Conservation (phyloP, 2,888 invertebrate species). For the Gastracanthus pulcherrimus region DNA sequence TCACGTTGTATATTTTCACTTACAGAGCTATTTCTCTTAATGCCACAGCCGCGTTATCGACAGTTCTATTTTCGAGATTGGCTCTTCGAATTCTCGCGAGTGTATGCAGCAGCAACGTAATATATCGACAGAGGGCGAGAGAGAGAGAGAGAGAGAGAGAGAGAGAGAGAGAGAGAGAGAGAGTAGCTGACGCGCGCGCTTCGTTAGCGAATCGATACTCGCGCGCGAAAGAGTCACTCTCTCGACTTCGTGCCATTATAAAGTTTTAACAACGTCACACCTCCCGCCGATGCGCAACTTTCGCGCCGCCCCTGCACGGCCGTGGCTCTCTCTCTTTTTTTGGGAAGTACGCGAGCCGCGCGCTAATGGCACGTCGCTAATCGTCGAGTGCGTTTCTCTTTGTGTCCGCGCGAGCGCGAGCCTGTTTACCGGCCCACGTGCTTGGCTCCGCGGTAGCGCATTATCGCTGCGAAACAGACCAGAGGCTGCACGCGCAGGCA, state of each 20-base stretch:
- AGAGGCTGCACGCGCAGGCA: no score
- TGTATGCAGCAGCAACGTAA: neutral
- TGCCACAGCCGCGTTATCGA: no score
- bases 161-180: neutral
- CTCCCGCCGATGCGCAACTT: neutral
- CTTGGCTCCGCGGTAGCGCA: no score
- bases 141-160: neutral
- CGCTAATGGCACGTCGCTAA: neutral
- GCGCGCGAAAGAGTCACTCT: neutral
- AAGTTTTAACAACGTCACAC: constrained; percentile 32
- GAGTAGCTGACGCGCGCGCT: neutral
- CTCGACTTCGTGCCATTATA: neutral
- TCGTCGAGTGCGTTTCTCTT: neutral
- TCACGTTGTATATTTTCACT: no score
- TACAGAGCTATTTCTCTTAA: no score
- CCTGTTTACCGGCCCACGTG: neutral
- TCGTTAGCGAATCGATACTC: constrained; percentile 20
- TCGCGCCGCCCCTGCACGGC: neutral
- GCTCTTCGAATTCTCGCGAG: neutral
- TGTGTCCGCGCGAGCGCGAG: neutral
- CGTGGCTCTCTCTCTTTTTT: neutral
- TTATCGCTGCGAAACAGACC: no score
- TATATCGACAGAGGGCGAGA: no score
- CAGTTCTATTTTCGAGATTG: no score
- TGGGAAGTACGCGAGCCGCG: neutral